A percentile compares a stretch with the other conserved stretches of the same genome.
These are phyloP conservation scores for Centruroides vittatus DNA, from an alignment of 1,140 invertebrate genomes.

Conservation along the genomic window DNA sequence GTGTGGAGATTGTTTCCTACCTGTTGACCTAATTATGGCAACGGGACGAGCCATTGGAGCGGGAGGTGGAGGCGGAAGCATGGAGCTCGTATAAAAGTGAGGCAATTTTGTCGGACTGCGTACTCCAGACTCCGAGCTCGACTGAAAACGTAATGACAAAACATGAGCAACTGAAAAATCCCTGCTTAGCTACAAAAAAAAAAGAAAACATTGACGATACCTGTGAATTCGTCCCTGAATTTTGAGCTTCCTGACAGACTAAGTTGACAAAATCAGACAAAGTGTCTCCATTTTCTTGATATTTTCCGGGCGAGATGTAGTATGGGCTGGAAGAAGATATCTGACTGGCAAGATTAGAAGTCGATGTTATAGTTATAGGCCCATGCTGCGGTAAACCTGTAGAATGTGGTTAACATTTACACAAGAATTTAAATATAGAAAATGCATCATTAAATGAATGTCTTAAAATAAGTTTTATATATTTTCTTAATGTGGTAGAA, in stretches of 20 bases:
- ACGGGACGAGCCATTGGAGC: constrained; percentile 85
- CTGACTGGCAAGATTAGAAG: constrained; percentile 8
- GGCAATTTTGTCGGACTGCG: constrained; percentile 15
- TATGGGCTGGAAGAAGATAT: constrained; percentile 12
- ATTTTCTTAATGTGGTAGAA: too few species aligned
- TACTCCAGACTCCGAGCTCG: constrained; percentile 52
- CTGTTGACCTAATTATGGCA: constrained; percentile 68
- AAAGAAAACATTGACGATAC: too few species aligned
- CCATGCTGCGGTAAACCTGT: constrained; percentile 11
- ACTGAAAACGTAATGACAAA: constrained; percentile 30
- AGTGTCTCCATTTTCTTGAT: constrained; percentile 34
- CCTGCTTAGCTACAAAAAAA: too few species aligned
- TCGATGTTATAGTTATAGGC: constrained; percentile 14
- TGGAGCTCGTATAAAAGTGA: constrained; percentile 20
- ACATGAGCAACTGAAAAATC: too few species aligned
- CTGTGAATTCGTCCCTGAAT: constrained; percentile 11
- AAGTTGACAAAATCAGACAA: constrained; percentile 92
- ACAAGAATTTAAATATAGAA: too few species aligned
- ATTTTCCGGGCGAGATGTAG: constrained; percentile 15
- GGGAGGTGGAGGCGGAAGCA: constrained; percentile 82
- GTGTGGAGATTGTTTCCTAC: neutral
- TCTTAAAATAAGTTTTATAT: too few species aligned
- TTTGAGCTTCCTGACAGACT: constrained; percentile 45
- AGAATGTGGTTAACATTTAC: too few species aligned
- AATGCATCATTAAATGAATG: too few species aligned